Evolutionary conservation across 2,797 vertebrate genomes (phyloP), one percentile per base, ranked within the genome.

Genomic region (Pachyuromys duprasi): DNA sequence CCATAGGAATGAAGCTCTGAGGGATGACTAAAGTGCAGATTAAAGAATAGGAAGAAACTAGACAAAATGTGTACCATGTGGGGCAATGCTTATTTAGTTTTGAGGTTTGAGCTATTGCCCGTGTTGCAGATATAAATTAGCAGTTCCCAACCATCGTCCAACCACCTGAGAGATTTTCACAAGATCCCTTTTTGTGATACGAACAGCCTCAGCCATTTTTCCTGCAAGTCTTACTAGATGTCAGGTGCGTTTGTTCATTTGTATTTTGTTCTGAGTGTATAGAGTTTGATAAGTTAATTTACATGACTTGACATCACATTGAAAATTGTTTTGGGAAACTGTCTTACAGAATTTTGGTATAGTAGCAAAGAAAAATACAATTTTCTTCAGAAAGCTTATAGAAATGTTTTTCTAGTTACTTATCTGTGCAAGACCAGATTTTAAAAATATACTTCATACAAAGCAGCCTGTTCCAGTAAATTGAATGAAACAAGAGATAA

Each of bases 201-300:
- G 42, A 24, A 93, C n/a, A 91, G 36, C 13, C 28, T 31, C 45
- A 70, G 26, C 2, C 75, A 22, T 89, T 89, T 86, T 96, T 33
- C 18, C 86, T 31, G 63, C 4, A 8, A 49, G 1, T 62, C 28
- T 83, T 88, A 67, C 57, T 60, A 74, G 62, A 31, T 78, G 28
- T 62, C 62, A 36, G 24, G 67, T 94, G 26, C 39, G 8, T 45
- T 94, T 65, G 33, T 87, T 95, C 42, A 83, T 33, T 70, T 24
- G 70, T 69, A 92, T 76, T 95, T 81, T 89, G 26, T 79, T 65
- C 28, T 53, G 78, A 5, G 3, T 42, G 1, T 72, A 11, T 65
- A 53, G 69, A 93, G 24, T 93, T 65, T 90, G 69, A 88, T 57
- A 86, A 91, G 8, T 39, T 84, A 26, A 80, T 28, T 88, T 24